Base-by-base conservation (phyloP, 2,113 vertebrate species). In the Thunnus maccoyii region DNA sequence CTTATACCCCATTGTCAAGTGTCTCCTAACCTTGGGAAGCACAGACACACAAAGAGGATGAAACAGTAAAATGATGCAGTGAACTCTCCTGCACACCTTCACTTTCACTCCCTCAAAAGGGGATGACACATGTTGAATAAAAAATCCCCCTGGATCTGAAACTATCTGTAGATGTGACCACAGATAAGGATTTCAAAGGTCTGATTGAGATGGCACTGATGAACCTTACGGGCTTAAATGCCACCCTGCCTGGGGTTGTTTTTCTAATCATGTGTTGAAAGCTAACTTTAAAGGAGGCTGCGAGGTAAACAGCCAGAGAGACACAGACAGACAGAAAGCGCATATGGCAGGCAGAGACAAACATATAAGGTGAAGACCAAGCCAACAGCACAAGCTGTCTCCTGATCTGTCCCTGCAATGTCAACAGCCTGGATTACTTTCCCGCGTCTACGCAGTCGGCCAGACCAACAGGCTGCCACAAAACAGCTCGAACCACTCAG, bases 1-100 rank as follows among this genome's bases (percentile, higher is more conserved):
- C 89, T 74, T 69, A 94, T 82, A 85, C 89, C 92, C 69, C 89
- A 92, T 94, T 95, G 94, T 94, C 79, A 30, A 68, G 87, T 89
- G 79, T 88, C 86, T 90, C 91, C 72, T 92, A 76, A 78, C 83
- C 79, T 93, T 94, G 94, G 93, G 93, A 96, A 94, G 95, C 91
- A 82, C 84, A 91, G 76, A 83, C 85, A 93, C 78, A 89, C 83
- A 84, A 82, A 84, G 68, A 68, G 57, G 72, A 66, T 17, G 10
- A 65, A 68, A 70, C n/a, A 14, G 32, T 58, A 54, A 36, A 68
- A 70, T 20, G 36, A 41, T 9, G 46, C 60, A 20, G 47, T 30
- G 70, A 80, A 77, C 73, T 68, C 60, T n/a, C 22, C 5, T 54
- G 30, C 63, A 48, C 73, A 78, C 50, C 69, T 30, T 82, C 52